Base-by-base conservation (phyloP, 2,113 vertebrate genomes). In the Eclectus roratus region DNA sequence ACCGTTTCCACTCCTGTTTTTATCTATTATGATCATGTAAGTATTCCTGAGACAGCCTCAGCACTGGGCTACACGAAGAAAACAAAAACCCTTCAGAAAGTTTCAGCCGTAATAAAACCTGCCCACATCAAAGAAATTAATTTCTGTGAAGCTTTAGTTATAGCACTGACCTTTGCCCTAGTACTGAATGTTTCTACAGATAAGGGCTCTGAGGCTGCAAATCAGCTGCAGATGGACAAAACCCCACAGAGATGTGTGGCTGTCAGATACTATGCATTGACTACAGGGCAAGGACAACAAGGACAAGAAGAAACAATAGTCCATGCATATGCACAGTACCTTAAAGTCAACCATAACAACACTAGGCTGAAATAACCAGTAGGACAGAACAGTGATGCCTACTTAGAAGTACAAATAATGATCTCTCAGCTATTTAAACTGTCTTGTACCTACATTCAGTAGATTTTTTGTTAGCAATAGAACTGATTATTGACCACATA, bases 281-380 rank as follows among this genome's bases (percentile, higher is more conserved):
- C 46, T 80, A 24, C 23, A 49, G 37, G n/a, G 28, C 37, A 73
- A 66, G 16, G 18, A 33, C 27, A 41, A n/a, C 31, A 70, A 66
- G 20, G 14, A 39, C 27, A 41, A 37, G 28, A 60, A 76, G 49
- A 77, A 71, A 56, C 8, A 33, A 6, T 15, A 41, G 18, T 8
- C 21, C 11, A 4, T 0, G 0, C 3, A 23, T 2, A 0, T 6
- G 4, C 31, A 50, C 17, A 4, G 13, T 25, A 20, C 35, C 29
- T 53, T 49, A 16, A 35, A 71, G 47, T 20, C 41, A 70, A 13
- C 6, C 33, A 10, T 3, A 55, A 0, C 0, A 87, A 37, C 41
- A n/a, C 6, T 17, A 28, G 56, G 31, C 41, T 65, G 20, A 76
- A 88, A 79, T 31, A 60, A 50, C 3, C 6, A 29, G 18, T 41